Conservation (phyloP, 2,888 invertebrate species). For the Apamea epomidion region DNA sequence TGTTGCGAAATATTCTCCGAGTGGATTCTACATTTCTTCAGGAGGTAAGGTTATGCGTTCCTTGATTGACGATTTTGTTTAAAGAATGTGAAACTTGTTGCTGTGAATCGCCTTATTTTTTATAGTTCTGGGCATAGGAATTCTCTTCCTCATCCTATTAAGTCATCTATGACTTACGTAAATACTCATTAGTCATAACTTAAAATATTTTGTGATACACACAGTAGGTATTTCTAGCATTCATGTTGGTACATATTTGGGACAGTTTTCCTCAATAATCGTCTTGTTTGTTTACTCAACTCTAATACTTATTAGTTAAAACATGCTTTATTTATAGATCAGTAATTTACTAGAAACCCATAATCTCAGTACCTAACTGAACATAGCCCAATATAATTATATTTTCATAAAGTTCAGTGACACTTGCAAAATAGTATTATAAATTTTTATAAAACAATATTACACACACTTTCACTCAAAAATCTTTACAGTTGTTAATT, state of each 20-base stretch:
- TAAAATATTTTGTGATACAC: constrained; percentile 10
- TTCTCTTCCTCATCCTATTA: constrained; percentile 28
- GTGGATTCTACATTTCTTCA: constrained; percentile 99
- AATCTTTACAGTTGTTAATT: background rate
- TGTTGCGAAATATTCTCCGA: constrained; percentile 99
- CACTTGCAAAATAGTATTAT: background rate
- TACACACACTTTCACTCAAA: constrained; percentile 8
- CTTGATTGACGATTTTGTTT: constrained; percentile 19
- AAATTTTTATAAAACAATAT: background rate
- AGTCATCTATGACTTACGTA: constrained; percentile 19
- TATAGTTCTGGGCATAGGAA: background rate
- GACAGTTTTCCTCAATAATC: constrained; percentile 44
- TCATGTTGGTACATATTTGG: background rate
- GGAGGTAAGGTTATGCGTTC: constrained; percentile 93
- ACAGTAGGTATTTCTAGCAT: constrained; percentile 4
- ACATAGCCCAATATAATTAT: background rate
- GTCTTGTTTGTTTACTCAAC: constrained; percentile 16
- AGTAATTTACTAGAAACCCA: background rate
- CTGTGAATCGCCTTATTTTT: constrained; percentile 23
- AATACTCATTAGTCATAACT: constrained; percentile 42
- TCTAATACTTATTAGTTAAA: constrained; percentile 1
- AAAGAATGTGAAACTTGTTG: constrained; percentile 45
- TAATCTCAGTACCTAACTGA: background rate
- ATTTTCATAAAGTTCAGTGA: constrained; percentile 18
- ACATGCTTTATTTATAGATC: background rate